Evolutionary conservation across 2,113 vertebrate genomes (phyloP), one percentile per base, ranked within the genome.

Genomic region (Edolisoma coerulescens): DNA sequence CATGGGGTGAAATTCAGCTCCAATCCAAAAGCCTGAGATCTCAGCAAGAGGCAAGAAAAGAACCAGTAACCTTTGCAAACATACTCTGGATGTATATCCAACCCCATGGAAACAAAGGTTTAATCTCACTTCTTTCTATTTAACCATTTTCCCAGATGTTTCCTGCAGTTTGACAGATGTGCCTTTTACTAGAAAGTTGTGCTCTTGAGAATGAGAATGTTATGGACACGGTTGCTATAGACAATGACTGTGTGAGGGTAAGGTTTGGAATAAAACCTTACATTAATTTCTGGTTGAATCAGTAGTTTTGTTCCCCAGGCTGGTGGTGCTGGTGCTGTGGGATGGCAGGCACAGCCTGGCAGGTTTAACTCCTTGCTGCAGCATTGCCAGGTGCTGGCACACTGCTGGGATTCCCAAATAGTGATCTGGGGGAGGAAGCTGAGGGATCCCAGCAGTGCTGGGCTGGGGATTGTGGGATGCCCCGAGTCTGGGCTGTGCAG

Each of bases 151-250:
- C 68, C 98, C 98, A 98, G 98, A 98, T 98, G 98, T 98, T 98
- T 98, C 98, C 98, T 98, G 97, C 95, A 97, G 96, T 94, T 98
- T 95, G 97, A 98, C 97, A 98, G 96, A 98, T 95, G 97, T 84
- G 78, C 94, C 95, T 37, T 97, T 98, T 98, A 97, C 98, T 98
- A 97, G 97, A 98, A 97, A 98, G 98, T 97, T 96, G 89, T 3
- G 54, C 97, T 98, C 97, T 84, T 84, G 98, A 97, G 98, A 97
- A 32, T 75, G 79, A 5, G 76, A 87, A 44, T 98, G 98, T 98
- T 98, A 45, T 98, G 98, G 98, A 98, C 97, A 98, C 98, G 3
- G 98, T 98, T 98, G 98, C 98, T 98, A 97, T 97, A 96, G 98
- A 98, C 97, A 98, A 35, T 95, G 97, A 91, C 69, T 95, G 88